Conservation (phyloP, 2,888 invertebrate species). For the Meta bourneti region DNA sequence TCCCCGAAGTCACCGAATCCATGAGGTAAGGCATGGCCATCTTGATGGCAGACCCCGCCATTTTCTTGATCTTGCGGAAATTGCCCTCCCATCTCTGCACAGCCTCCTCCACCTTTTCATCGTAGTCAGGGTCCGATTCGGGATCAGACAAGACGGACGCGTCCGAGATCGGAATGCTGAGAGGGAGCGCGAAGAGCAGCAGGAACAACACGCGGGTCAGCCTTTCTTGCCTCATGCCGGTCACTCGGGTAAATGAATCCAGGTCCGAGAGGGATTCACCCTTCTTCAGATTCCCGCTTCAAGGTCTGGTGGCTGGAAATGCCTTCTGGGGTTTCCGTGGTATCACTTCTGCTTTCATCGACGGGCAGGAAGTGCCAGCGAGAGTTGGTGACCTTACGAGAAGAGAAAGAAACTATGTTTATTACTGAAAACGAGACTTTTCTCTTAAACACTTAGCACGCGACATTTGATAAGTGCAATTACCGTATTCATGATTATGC, state of each 20-base stretch:
- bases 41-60: constrained; percentile 27
- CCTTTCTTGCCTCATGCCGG: not conserved
- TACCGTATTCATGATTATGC: no score
- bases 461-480: no score
- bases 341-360: not conserved
- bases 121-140: not conserved
- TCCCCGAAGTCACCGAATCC: constrained; percentile 17
- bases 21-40: constrained; percentile 65
- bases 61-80: constrained; percentile 31
- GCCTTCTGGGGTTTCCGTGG: not conserved
- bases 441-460: no score
- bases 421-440: no score
- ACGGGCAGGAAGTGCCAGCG: not conserved
- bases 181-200: not conserved
- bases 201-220: not conserved
- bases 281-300: not conserved
- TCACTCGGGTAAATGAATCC: not conserved
- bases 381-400: not conserved
- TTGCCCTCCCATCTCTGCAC: constrained; percentile 39
- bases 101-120: constrained; percentile 39
- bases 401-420: no score
- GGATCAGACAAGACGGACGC: not conserved
- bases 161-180: not conserved
- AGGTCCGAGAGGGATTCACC: not conserved
- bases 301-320: not conserved